These are phyloP conservation scores for Eumeta japonica DNA, from an alignment of 1,140 invertebrate genomes.

Conservation along the genomic window DNA sequence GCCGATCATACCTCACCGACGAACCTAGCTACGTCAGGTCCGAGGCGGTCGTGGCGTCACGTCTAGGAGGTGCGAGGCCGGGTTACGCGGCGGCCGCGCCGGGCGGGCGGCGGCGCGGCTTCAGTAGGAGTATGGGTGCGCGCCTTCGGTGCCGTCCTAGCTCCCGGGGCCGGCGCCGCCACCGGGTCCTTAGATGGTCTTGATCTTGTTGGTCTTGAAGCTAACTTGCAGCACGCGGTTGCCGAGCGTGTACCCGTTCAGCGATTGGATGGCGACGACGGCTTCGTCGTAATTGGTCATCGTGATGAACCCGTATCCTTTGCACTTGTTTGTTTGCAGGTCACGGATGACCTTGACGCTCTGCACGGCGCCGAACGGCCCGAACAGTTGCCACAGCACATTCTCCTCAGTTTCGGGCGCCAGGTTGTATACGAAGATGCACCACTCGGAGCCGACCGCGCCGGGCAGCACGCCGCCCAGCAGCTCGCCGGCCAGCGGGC, in stretches of 20 bases:
- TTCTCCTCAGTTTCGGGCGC: conserved; percentile 98
- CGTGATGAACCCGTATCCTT: conserved; percentile 99
- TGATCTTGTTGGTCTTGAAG: conserved; percentile 95
- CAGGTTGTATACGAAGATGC: conserved; percentile 98
- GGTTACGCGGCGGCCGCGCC: conserved; percentile 13
- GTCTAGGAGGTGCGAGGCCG: no score
- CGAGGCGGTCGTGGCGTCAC: no score
- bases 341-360: conserved; percentile 97
- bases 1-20: no score
- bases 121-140: conserved; percentile 37
- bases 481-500: conserved; percentile 89
- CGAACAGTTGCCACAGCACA: conserved; percentile 97
- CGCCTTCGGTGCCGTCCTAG: conserved; percentile 54
- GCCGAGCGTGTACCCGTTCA: conserved; percentile 96
- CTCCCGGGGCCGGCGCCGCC: conserved; percentile 44
- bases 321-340: conserved; percentile 97
- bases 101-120: conserved; percentile 12
- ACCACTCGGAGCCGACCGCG: conserved; percentile 79
- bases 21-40: no score
- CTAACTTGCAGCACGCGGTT: conserved; percentile 98
- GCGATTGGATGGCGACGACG: conserved; percentile 92
- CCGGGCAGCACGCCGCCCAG: conserved; percentile 65
- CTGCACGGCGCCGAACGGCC: conserved; percentile 97
- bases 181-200: conserved; percentile 71
- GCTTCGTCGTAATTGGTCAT: conserved; percentile 99